phyloP scores from a whole-genome alignment of 2,888 invertebrate genomes.

The Caenorhabditis sp. region DNA sequence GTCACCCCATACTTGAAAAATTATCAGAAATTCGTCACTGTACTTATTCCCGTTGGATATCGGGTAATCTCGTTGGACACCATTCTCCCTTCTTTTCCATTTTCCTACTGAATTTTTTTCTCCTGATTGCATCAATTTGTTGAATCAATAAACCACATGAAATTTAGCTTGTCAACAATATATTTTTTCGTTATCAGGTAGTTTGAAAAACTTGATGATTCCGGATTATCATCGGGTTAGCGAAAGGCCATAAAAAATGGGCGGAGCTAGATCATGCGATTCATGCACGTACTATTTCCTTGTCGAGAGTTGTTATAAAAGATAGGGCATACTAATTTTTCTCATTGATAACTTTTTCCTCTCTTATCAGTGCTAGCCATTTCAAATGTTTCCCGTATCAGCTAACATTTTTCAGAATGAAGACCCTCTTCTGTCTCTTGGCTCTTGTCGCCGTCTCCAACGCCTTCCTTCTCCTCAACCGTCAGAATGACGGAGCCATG shows the following conservation, averaged over 20 bases:
- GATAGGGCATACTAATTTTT: background rate
- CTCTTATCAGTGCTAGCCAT: background rate
- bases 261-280: constrained; percentile 41
- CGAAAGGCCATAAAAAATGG: constrained; percentile 11
- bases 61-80: constrained; percentile 37
- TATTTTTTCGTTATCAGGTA: background rate
- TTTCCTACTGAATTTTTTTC: constrained; percentile 3
- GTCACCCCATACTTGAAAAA: constrained; percentile 33
- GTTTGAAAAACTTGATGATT: constrained; percentile 18
- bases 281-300: constrained; percentile 34
- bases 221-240: constrained; percentile 39
- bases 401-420: constrained; percentile 50
- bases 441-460: constrained; percentile 59
- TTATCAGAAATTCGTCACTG: constrained; percentile 27
- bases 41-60: constrained; percentile 55
- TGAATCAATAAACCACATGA: no score
- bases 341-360: constrained; percentile 24
- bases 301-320: constrained; percentile 42
- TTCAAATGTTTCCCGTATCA: background rate
- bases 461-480: constrained; percentile 45
- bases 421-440: constrained; percentile 55
- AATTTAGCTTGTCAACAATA: no score
- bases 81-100: background rate
- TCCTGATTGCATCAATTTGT: no score
- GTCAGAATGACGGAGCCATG: constrained; percentile 13